A percentile compares a stretch with the other conserved stretches of the same genome.
Evolutionary conservation across 2,113 vertebrate genomes (phyloP).

Genomic region (Ia io): DNA sequence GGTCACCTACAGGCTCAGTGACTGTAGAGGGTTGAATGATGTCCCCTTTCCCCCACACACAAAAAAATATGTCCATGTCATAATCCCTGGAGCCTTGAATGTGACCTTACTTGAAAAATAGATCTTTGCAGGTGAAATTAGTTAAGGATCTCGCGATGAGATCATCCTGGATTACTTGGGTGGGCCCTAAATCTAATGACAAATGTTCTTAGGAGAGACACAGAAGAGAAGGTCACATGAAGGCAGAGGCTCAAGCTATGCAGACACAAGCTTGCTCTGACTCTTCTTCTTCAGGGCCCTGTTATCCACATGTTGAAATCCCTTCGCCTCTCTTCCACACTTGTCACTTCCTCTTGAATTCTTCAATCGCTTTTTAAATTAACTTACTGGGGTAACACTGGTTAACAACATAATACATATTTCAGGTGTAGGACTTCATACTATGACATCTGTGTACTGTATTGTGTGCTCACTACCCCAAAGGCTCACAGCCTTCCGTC

Average conservation of each 20-base stretch:
- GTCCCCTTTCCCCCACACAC: accelerated
- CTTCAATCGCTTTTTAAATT: background rate
- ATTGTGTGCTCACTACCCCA: background rate
- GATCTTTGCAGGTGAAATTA: background rate
- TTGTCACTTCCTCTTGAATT: background rate
- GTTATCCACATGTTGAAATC: background rate
- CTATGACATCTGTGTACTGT: background rate
- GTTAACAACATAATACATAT: background rate
- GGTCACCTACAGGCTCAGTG: background rate
- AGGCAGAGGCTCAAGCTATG: background rate
- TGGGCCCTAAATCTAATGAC: background rate
- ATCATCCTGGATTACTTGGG: background rate
- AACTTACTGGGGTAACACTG: background rate
- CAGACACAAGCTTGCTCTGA: background rate
- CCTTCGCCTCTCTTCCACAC: background rate
- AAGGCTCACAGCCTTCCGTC: background rate
- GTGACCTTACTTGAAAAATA: background rate
- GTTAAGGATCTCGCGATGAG: background rate
- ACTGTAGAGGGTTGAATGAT: background rate
- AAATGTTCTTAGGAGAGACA: background rate
- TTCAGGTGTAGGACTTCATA: background rate
- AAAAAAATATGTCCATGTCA: background rate
- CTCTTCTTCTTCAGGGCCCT: background rate
- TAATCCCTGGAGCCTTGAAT: background rate
- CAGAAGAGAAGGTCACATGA: accelerated